These are phyloP conservation scores for Bradypodion ventrale DNA, from an alignment of 2,797 vertebrate species.

Conservation along the genomic window DNA sequence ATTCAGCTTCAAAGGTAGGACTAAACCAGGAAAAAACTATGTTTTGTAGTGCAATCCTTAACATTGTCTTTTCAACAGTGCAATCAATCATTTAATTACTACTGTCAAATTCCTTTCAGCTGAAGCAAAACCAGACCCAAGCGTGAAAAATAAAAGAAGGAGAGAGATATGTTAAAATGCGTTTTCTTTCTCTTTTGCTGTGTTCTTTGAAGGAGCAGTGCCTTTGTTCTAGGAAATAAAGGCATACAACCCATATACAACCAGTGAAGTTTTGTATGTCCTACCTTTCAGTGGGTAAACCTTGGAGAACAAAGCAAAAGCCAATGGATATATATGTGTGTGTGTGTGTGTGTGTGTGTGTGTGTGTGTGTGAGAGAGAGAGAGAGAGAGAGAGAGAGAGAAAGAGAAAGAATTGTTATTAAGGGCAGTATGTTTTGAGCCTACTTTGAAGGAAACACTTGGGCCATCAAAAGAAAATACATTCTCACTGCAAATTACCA, in stretches of 20 bases:
- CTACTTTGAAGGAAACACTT: conserved; percentile 39
- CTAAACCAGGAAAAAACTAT: conserved; percentile 63
- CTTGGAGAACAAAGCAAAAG: conserved; percentile 54
- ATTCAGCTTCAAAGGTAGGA: conserved; percentile 47
- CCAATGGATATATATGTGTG: not conserved
- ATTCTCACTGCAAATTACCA: conserved; percentile 49
- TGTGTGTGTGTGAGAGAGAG: too few relatives aligned
- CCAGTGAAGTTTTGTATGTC: conserved; percentile 53
- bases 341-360: not conserved
- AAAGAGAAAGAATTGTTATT: conserved; percentile 32
- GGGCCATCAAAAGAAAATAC: conserved; percentile 37
- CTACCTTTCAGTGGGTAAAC: conserved; percentile 60
- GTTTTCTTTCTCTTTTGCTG: conserved; percentile 48
- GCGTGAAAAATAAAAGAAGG: conserved; percentile 36
- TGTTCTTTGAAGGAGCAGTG: conserved; percentile 65
- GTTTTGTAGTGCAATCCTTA: conserved; percentile 61
- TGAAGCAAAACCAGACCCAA: conserved; percentile 59
- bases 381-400: too few relatives aligned
- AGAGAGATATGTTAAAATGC: conserved; percentile 61
- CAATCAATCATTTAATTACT: conserved; percentile 69
- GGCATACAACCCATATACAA: conserved; percentile 46
- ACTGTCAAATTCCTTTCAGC: conserved; percentile 69
- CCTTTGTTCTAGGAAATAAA: conserved; percentile 74
- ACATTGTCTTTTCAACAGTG: conserved; percentile 67
- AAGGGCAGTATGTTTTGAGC: conserved; percentile 41